These are phyloP conservation scores for Antrozous pallidus DNA, from an alignment of 2,797 vertebrate species.

Conservation along the genomic window DNA sequence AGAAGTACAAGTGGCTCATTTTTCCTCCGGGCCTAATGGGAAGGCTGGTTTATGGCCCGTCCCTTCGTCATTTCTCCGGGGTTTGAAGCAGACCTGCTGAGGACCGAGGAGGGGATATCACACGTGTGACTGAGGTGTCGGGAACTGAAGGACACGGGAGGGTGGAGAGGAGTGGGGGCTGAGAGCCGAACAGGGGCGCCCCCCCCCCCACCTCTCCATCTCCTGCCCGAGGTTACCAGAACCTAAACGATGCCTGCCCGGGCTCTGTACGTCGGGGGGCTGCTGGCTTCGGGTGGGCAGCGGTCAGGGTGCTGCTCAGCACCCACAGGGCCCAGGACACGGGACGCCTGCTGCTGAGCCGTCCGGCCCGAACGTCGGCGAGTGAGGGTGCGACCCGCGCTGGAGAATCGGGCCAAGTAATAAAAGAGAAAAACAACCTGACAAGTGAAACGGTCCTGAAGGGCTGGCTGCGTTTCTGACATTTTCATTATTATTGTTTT, in stretches of 20 bases:
- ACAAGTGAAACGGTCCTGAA: neutral
- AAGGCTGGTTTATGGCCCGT: fast-evolving
- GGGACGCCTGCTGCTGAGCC: neutral
- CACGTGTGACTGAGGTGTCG: neutral
- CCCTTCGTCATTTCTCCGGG: neutral
- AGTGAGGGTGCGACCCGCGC: neutral
- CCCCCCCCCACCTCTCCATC: fast-evolving
- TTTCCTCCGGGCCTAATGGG: neutral
- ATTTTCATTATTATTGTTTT: neutral
- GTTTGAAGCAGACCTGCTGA: neutral
- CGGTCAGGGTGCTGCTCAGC: neutral
- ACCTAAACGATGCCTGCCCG: fast-evolving
- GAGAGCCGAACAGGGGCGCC: neutral
- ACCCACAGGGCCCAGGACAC: neutral
- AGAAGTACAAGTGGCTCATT: fast-evolving
- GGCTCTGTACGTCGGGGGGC: neutral
- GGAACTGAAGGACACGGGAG: neutral
- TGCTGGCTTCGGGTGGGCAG: fast-evolving
- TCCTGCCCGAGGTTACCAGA: neutral
- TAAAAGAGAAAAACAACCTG: neutral
- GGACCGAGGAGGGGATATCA: fast-evolving
- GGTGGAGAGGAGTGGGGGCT: fast-evolving
- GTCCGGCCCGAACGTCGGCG: neutral
- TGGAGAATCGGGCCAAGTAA: neutral
- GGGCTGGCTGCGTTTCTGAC: neutral